Evolutionary conservation across 2,113 vertebrate species (phyloP).

Genomic region (Vicugna pacos): DNA sequence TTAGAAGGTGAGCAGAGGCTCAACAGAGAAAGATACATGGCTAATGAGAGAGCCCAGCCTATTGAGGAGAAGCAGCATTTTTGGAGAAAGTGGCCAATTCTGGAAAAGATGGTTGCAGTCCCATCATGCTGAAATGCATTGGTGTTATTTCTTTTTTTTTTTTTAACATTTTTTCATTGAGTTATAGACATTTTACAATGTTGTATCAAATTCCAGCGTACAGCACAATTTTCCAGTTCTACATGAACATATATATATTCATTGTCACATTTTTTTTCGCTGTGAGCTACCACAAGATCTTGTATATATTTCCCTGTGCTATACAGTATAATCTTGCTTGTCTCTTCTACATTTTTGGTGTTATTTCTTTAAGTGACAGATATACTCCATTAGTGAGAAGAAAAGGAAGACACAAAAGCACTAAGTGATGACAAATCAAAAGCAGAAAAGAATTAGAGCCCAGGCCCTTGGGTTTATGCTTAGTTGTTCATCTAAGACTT

Average conservation of each 20-base stretch:
- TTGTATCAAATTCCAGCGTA: too few relatives aligned
- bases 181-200: too few relatives aligned
- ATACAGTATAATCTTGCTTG: too few relatives aligned
- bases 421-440: background rate
- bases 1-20: background rate
- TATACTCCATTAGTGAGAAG: background rate
- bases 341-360: too few relatives aligned
- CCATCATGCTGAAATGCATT: background rate
- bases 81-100: background rate
- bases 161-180: too few relatives aligned
- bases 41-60: background rate
- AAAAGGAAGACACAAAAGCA: background rate
- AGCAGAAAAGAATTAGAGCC: background rate
- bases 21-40: background rate
- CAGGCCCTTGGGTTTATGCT: background rate
- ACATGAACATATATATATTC: too few relatives aligned
- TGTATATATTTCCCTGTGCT: too few relatives aligned
- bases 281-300: too few relatives aligned
- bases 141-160: background rate
- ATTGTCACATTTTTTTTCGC: too few relatives aligned
- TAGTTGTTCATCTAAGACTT: background rate
- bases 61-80: background rate
- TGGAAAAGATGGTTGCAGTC: background rate
- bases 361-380: background rate
- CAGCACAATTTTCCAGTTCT: too few relatives aligned